Evolutionary conservation across 2,888 invertebrate species (phyloP).

Genomic region (Gymnosoma rotundatum): DNA sequence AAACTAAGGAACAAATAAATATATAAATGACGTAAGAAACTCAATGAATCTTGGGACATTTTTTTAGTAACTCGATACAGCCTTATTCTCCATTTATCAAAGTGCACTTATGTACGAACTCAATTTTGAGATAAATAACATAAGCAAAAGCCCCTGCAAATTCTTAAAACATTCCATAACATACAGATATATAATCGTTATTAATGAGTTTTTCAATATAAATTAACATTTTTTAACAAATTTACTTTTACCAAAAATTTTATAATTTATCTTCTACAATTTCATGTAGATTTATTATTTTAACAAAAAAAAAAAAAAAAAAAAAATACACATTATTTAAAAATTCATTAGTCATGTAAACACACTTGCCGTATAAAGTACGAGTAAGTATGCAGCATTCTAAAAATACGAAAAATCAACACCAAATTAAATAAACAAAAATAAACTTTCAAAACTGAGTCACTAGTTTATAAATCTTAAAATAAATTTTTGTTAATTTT

Average conservation of each 20-base stretch:
- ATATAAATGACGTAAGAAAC: too few species aligned
- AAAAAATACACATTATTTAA: constrained; percentile 24
- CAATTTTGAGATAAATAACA: too few species aligned
- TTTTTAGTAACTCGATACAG: too few species aligned
- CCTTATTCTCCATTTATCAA: too few species aligned
- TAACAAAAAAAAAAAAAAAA: constrained; percentile 20
- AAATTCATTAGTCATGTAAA: constrained; percentile 37
- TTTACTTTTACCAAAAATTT: background rate
- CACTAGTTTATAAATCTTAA: constrained; percentile 51
- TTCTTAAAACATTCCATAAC: too few species aligned
- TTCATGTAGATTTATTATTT: constrained; percentile 22
- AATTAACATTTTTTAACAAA: background rate
- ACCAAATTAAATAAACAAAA: constrained; percentile 7
- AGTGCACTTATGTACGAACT: too few species aligned
- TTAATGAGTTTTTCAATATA: too few species aligned
- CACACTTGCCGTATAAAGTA: constrained; percentile 7
- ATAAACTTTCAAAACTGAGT: constrained; percentile 43
- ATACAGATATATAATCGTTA: too few species aligned
- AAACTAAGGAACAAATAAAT: too few species aligned
- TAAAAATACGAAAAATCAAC: constrained; percentile 36
- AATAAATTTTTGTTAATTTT: constrained; percentile 28
- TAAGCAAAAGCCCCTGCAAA: too few species aligned
- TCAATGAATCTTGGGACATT: too few species aligned
- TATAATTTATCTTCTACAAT: constrained; percentile 8
- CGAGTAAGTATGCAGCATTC: constrained; percentile 16